Percentiles rank a stretch among this genome's conserved stretches.
These are phyloP conservation scores for Monomorium pharaonis DNA, from an alignment of 1,140 invertebrate species.

Conservation along the genomic window DNA sequence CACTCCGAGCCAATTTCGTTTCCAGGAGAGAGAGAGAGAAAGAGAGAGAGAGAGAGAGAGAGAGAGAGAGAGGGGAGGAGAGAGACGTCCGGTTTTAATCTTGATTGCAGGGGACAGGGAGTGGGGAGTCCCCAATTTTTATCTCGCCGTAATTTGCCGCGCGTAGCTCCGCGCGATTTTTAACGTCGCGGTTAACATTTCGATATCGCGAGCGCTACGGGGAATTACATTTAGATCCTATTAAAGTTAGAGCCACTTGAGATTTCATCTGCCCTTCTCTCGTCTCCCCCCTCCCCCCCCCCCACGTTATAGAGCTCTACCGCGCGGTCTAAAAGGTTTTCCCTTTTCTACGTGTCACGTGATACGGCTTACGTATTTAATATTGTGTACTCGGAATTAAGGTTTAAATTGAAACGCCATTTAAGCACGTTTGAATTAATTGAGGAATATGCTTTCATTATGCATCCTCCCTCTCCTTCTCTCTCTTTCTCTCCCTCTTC, in stretches of 20 bases:
- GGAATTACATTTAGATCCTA: conserved; percentile 1
- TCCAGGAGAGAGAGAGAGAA: too few relatives aligned
- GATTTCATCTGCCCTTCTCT: not conserved
- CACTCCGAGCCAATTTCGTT: too few relatives aligned
- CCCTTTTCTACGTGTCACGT: not conserved
- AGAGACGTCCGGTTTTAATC: not conserved
- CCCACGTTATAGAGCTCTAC: too few relatives aligned
- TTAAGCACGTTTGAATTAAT: not conserved
- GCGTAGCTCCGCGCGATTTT: too few relatives aligned
- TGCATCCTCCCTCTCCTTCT: not conserved
- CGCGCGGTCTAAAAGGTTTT: not conserved
- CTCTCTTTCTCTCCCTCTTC: not conserved
- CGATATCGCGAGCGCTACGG: not conserved
- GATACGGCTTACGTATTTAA: not conserved
- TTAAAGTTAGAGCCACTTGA: conserved; percentile 13
- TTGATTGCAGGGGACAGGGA: not conserved
- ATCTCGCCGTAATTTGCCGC: not conserved
- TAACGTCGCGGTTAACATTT: not conserved
- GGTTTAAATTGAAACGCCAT: not conserved
- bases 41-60: too few relatives aligned
- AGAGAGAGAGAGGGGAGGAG: too few relatives aligned
- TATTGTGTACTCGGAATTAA: not conserved
- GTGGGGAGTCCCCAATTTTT: too few relatives aligned
- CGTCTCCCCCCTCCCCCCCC: too few relatives aligned
- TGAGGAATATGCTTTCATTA: not conserved